Conservation (phyloP, 2,888 invertebrate genomes). For the Nemapogon koenigi region DNA sequence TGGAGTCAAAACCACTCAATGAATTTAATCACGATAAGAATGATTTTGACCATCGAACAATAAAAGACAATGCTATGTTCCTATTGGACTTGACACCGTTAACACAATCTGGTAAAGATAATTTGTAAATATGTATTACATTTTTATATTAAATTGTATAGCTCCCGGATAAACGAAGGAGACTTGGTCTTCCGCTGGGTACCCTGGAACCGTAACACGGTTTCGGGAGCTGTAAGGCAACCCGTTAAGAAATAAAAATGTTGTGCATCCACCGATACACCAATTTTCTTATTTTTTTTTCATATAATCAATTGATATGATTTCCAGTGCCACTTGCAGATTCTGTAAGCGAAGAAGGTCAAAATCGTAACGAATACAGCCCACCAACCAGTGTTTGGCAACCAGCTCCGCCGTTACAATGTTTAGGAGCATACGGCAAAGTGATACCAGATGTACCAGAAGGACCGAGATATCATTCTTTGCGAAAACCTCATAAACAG, state of each 20-base stretch:
- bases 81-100: conserved; percentile 85
- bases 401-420: conserved; percentile 54
- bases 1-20: conserved; percentile 22
- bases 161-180: too few species aligned
- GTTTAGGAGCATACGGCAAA: conserved; percentile 35
- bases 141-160: too few species aligned
- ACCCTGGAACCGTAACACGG: too few species aligned
- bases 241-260: too few species aligned
- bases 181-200: too few species aligned
- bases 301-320: too few species aligned
- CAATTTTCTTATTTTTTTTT: too few species aligned
- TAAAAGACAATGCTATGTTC: conserved; percentile 95
- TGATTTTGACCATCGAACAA: conserved; percentile 67
- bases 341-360: conserved; percentile 28
- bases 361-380: conserved; percentile 23
- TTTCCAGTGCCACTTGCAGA: conserved; percentile 30
- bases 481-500: conserved; percentile 41
- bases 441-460: conserved; percentile 45
- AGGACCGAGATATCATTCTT: conserved; percentile 40
- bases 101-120: conserved; percentile 21
- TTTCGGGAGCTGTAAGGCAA: too few species aligned
- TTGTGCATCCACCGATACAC: too few species aligned
- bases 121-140: background rate
- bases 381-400: conserved; percentile 51
- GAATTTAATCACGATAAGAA: too few species aligned